A percentile compares a stretch with the other conserved stretches of the same genome.
These are phyloP conservation scores for Rana temporaria DNA, from an alignment of 2,113 vertebrate species.

Conservation along the genomic window DNA sequence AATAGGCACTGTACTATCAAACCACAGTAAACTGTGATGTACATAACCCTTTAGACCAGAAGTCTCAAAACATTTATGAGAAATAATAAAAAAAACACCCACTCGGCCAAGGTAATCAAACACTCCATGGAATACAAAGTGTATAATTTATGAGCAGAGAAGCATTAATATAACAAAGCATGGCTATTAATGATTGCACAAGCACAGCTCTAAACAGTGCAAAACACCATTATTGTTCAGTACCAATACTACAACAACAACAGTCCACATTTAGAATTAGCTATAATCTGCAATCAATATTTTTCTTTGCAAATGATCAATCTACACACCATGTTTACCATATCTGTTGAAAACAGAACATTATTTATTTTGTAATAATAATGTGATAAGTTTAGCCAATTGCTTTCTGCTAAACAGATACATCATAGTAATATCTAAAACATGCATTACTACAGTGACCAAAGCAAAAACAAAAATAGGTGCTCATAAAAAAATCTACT, in stretches of 20 bases:
- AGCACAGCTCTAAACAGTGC: conserved; percentile 29
- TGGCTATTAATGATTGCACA: conserved; percentile 30
- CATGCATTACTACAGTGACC: no score
- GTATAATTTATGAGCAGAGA: conserved; percentile 44
- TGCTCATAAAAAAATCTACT: no score
- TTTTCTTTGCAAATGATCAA: no score
- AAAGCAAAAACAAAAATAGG: no score
- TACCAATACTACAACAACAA: not conserved
- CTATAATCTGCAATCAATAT: no score
- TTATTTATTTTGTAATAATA: no score
- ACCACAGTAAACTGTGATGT: not conserved
- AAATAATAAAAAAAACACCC: conserved; percentile 21
- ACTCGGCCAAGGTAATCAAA: conserved; percentile 24
- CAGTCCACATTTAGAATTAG: not conserved
- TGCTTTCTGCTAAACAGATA: no score
- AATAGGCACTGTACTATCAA: not conserved
- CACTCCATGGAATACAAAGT: conserved; percentile 39
- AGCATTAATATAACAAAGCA: conserved; percentile 19
- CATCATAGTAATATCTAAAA: no score
- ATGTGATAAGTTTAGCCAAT: no score
- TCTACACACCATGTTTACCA: no score
- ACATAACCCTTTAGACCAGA: not conserved
- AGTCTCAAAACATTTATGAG: conserved; percentile 43
- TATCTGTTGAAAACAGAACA: no score
- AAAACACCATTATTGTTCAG: not conserved